phyloP scores from a whole-genome alignment of 2,113 vertebrate genomes.

The Dicerorhinus sumatrensis region DNA sequence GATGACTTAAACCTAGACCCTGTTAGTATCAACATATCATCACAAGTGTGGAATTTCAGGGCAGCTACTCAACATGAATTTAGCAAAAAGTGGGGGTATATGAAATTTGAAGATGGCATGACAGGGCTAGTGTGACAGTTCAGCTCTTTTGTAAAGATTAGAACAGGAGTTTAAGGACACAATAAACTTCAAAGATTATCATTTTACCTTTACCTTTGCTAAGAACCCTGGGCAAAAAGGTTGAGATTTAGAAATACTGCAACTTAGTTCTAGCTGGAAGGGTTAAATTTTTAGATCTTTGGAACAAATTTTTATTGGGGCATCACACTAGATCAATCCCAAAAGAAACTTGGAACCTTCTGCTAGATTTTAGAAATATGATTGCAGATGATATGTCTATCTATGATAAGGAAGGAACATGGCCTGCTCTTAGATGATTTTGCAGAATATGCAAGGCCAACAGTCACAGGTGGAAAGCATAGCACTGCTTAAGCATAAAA shows the following conservation, averaged over 20 bases:
- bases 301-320: slow-evolving; percentile 96
- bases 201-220: not conserved
- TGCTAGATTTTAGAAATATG: slow-evolving; percentile 95
- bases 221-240: not conserved
- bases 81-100: slow-evolving; percentile 86
- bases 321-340: slow-evolving; percentile 95
- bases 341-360: slow-evolving; percentile 94
- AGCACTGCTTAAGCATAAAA: slow-evolving; percentile 86
- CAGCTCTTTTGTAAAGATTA: not conserved
- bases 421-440: slow-evolving; percentile 95
- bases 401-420: slow-evolving; percentile 94
- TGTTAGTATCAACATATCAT: slow-evolving; percentile 92
- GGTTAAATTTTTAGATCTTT: slow-evolving; percentile 95
- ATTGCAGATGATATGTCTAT: slow-evolving; percentile 95
- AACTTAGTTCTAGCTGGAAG: slow-evolving; percentile 94
- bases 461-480: slow-evolving; percentile 92
- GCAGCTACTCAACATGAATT: slow-evolving; percentile 94
- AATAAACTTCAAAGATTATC: not conserved
- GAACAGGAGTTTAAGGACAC: not conserved
- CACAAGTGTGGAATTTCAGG: slow-evolving; percentile 92
- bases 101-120: slow-evolving; percentile 93
- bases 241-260: slow-evolving; percentile 95
- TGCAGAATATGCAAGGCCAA: slow-evolving; percentile 94
- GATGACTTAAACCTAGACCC: slow-evolving; percentile 92
- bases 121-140: slow-evolving; percentile 90